Conservation (phyloP, 2,113 vertebrate species). For the Leucopternis melanops region DNA sequence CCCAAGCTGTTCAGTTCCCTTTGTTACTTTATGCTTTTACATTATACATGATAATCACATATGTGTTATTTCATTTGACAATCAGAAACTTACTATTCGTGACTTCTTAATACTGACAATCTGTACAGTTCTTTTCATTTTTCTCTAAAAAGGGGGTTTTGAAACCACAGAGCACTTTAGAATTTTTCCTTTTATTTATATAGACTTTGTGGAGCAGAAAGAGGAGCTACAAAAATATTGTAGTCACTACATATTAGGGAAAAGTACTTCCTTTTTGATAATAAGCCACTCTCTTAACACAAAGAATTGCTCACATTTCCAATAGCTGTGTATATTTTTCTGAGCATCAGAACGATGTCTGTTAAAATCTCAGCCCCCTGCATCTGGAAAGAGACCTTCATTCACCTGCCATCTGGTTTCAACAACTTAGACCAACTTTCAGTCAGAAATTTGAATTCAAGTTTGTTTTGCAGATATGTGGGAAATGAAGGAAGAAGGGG, state of each 20-base stretch:
- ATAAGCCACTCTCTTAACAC: neutral
- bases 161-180: neutral
- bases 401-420: neutral
- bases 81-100: constrained; percentile 1
- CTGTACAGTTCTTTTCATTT: constrained; percentile 27
- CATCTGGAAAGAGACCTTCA: neutral
- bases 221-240: neutral
- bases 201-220: neutral
- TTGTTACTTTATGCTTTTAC: constrained; percentile 14
- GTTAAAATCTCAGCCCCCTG: neutral
- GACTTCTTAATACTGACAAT: constrained; percentile 16
- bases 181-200: neutral
- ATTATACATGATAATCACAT: constrained; percentile 16
- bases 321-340: neutral
- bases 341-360: neutral
- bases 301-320: neutral
- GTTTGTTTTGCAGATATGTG: neutral
- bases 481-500: neutral
- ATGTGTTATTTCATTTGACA: constrained; percentile 31
- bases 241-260: neutral
- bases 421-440: neutral
- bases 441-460: neutral
- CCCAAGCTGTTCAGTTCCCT: neutral
- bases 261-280: neutral
- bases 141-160: neutral